A percentile compares a stretch with the other conserved stretches of the same genome.
Evolutionary conservation across 2,113 vertebrate species (phyloP).

Genomic region (Hippopotamus amphibius): DNA sequence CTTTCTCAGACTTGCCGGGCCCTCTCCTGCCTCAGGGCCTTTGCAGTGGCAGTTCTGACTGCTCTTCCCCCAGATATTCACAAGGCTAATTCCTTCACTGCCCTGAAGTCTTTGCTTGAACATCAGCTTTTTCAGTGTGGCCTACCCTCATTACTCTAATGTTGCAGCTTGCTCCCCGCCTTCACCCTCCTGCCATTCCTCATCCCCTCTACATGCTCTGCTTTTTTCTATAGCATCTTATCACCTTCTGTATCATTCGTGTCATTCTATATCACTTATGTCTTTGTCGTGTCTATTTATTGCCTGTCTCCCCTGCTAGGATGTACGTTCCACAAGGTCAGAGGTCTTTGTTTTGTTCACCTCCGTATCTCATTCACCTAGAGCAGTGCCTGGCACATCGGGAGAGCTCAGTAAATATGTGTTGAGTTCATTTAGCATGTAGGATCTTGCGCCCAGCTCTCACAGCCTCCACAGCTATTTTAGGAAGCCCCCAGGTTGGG

Average conservation of each 20-base stretch:
- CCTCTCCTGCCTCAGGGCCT: background rate
- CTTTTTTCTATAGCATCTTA: background rate
- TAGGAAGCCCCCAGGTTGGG: background rate
- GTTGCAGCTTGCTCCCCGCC: background rate
- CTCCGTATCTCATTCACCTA: background rate
- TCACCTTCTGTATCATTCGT: background rate
- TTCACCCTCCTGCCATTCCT: background rate
- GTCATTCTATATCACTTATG: background rate
- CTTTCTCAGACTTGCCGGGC: background rate
- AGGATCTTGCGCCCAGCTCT: background rate
- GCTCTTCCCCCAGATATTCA: background rate
- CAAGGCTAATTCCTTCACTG: background rate
- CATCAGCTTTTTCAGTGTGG: background rate
- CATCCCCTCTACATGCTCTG: background rate
- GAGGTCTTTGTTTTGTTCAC: slow-evolving; percentile 13
- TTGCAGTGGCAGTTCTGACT: background rate
- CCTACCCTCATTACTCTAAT: background rate
- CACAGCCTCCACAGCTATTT: background rate
- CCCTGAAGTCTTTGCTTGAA: background rate
- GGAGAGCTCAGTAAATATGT: slow-evolving; percentile 9
- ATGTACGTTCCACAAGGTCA: background rate
- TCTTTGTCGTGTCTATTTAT: background rate
- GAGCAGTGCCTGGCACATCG: background rate
- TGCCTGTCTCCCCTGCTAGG: background rate
- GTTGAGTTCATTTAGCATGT: background rate